Conservation (phyloP, 2,113 vertebrate species). For the Hemiscyllium ocellatum region DNA sequence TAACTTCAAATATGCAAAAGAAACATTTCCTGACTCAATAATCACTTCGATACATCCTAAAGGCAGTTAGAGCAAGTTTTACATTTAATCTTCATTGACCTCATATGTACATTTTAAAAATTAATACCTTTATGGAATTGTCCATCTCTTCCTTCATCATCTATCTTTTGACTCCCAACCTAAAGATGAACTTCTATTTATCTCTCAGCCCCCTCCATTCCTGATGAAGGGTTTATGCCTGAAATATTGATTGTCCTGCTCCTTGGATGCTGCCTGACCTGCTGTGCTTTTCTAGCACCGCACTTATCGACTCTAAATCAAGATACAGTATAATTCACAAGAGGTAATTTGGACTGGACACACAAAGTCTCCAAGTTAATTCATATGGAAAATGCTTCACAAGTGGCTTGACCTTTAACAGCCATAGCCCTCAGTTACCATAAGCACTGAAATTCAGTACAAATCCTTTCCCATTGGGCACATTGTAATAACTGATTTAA, state of each 20-base stretch:
- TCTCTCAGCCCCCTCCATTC: no score
- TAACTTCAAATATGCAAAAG: background rate
- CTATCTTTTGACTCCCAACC: background rate
- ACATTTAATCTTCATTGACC: background rate
- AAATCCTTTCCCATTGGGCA: background rate
- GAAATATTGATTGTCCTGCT: no score
- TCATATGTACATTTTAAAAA: background rate
- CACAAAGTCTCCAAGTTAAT: background rate
- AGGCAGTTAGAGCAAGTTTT: background rate
- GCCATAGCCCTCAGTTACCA: background rate
- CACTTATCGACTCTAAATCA: background rate
- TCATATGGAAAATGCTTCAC: no score
- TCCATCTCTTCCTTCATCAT: background rate
- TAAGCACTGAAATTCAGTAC: background rate
- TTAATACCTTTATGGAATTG: background rate
- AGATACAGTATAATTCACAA: background rate
- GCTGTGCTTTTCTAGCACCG: no score
- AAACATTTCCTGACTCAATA: background rate
- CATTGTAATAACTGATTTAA: background rate
- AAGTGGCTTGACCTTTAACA: background rate
- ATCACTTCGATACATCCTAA: background rate
- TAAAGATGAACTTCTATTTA: background rate
- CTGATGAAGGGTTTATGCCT: no score
- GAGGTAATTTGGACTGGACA: background rate
- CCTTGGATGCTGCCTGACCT: no score